A percentile compares a stretch with the other conserved stretches of the same genome.
phyloP scores from a whole-genome alignment of 2,888 invertebrate genomes.

The Acanthosoma haemorrhoidale region DNA sequence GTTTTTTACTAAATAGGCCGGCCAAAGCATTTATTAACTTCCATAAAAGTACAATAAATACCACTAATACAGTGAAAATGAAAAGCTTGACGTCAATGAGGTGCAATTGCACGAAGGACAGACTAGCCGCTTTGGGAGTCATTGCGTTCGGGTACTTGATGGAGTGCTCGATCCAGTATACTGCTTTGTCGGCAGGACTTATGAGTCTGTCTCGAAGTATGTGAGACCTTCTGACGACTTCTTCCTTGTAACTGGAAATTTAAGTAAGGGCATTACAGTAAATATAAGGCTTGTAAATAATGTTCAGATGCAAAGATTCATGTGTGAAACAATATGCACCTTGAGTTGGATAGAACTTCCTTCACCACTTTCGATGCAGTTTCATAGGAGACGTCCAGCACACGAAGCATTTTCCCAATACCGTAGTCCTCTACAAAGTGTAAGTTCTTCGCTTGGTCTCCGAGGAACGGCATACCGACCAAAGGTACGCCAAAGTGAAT shows the following conservation, averaged over 20 bases:
- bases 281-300: too few species aligned
- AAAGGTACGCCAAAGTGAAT: too few species aligned
- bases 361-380: background rate
- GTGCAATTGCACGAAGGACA: conserved; percentile 27
- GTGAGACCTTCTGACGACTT: conserved; percentile 13
- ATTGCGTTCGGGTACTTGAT: conserved; percentile 36
- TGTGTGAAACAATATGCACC: too few species aligned
- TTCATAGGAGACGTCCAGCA: background rate
- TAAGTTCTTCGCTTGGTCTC: conserved; percentile 46
- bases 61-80: background rate
- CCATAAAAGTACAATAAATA: background rate
- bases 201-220: conserved; percentile 28
- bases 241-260: conserved; percentile 32
- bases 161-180: conserved; percentile 39
- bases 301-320: too few species aligned
- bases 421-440: conserved; percentile 46
- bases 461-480: conserved; percentile 40
- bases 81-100: conserved; percentile 21
- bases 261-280: too few species aligned
- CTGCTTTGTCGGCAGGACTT: conserved; percentile 32
- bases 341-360: background rate
- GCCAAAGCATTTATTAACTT: background rate
- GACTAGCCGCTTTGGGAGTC: conserved; percentile 22
- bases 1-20: background rate
- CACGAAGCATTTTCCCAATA: conserved; percentile 41